phyloP scores from a whole-genome alignment of 92 coral and sea anemone species.

The Umimayanthus kanabou region DNA sequence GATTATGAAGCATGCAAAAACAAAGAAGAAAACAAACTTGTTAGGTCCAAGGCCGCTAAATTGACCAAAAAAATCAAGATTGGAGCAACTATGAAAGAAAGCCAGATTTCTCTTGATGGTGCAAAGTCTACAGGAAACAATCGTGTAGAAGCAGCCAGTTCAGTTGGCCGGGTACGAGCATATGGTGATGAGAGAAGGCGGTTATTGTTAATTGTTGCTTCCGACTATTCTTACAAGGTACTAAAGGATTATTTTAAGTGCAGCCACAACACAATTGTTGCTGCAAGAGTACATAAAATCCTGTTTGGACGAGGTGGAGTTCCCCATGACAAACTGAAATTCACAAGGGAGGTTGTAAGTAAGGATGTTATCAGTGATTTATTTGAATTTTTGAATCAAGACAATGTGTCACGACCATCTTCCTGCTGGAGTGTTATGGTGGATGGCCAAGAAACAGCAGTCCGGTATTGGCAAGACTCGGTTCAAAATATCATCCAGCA shows the following conservation, averaged over 20 bases:
- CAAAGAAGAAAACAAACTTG: background rate
- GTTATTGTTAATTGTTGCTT: slow-evolving; percentile 31
- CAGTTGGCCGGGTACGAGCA: background rate
- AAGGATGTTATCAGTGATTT: too few relatives aligned
- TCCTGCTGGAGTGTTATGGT: too few relatives aligned
- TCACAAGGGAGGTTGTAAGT: slow-evolving; percentile 40
- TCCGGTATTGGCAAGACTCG: too few relatives aligned
- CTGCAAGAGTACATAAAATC: slow-evolving; percentile 53
- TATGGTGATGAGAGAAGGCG: slow-evolving; percentile 33
- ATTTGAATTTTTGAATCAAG: too few relatives aligned
- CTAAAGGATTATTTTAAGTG: slow-evolving; percentile 20
- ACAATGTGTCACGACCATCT: too few relatives aligned
- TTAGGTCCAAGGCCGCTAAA: background rate
- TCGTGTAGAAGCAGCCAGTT: background rate
- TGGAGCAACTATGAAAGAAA: background rate
- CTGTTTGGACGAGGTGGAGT: slow-evolving; percentile 58
- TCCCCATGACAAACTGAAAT: slow-evolving; percentile 40
- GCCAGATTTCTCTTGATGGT: background rate
- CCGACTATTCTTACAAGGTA: slow-evolving; percentile 17
- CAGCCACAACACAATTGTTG: slow-evolving; percentile 1
- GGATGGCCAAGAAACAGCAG: too few relatives aligned
- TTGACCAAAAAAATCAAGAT: background rate
- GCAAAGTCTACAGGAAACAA: background rate
- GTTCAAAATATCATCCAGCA: too few relatives aligned
- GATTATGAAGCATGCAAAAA: background rate